These are phyloP conservation scores for Tridacna crocea DNA, from an alignment of 2,888 invertebrate species.

Conservation along the genomic window DNA sequence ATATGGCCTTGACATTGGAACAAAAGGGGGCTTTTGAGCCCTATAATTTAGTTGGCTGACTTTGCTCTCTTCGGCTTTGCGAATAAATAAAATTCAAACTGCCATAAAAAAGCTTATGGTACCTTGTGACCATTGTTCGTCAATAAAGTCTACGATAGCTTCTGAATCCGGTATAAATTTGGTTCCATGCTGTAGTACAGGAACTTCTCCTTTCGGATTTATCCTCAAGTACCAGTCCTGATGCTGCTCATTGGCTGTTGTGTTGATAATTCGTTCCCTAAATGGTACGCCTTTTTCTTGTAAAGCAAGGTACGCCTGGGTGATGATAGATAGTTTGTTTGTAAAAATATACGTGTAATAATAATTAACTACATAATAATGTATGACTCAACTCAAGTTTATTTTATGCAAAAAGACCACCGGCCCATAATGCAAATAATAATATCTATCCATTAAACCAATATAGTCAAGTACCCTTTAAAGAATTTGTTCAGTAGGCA, in stretches of 20 bases:
- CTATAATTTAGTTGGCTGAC: no score
- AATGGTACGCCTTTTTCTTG: slow-evolving; percentile 70
- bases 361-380: neutral
- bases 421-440: no score
- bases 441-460: no score
- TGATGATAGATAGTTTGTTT: neutral
- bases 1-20: no score
- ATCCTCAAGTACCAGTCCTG: slow-evolving; percentile 69
- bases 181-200: slow-evolving; percentile 68
- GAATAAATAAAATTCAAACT: no score
- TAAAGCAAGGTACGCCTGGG: slow-evolving; percentile 66
- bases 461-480: no score
- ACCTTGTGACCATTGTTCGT: slow-evolving; percentile 32
- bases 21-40: no score
- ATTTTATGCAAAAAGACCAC: neutral
- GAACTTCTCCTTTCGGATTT: slow-evolving; percentile 71
- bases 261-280: slow-evolving; percentile 55
- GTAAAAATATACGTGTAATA: neutral
- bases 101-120: neutral
- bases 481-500: no score
- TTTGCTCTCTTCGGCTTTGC: no score
- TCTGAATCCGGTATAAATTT: slow-evolving; percentile 71
- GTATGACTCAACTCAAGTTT: neutral
- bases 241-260: slow-evolving; percentile 62
- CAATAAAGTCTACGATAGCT: slow-evolving; percentile 71